These are phyloP conservation scores for Lacanobia oleracea DNA, from an alignment of 2,888 invertebrate species.

Conservation along the genomic window DNA sequence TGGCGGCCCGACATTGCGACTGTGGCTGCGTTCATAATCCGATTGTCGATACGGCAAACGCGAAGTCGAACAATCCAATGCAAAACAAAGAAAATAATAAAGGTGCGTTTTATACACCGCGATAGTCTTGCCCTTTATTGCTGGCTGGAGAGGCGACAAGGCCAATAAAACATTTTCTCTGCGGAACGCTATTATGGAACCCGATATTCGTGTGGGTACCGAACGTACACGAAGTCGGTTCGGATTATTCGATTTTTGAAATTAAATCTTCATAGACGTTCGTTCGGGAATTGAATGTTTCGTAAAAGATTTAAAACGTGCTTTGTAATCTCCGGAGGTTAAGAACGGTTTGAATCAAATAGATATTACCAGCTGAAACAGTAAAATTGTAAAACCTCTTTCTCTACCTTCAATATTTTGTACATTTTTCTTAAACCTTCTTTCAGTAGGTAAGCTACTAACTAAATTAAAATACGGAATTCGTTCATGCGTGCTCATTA, in stretches of 20 bases:
- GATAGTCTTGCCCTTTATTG: slow-evolving; percentile 76
- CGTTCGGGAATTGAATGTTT: slow-evolving; percentile 69
- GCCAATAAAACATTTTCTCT: slow-evolving; percentile 78
- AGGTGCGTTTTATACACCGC: slow-evolving; percentile 70
- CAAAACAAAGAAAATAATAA: slow-evolving; percentile 76
- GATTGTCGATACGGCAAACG: slow-evolving; percentile 68
- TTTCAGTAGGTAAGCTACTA: slow-evolving; percentile 1
- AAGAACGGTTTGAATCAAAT: slow-evolving; percentile 39
- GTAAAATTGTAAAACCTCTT: slow-evolving; percentile 2
- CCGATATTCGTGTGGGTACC: slow-evolving; percentile 76
- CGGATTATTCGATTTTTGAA: slow-evolving; percentile 75
- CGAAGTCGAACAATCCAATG: slow-evolving; percentile 62
- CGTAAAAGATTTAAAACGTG: slow-evolving; percentile 65
- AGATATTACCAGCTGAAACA: slow-evolving; percentile 26
- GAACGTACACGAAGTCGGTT: slow-evolving; percentile 69
- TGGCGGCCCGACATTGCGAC: slow-evolving; percentile 48
- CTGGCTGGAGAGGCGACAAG: slow-evolving; percentile 72
- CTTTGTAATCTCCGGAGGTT: slow-evolving; percentile 65
- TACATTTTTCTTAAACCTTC: slow-evolving; percentile 18
- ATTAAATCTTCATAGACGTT: slow-evolving; percentile 75
- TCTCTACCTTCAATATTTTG: background rate
- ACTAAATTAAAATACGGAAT: slow-evolving; percentile 20
- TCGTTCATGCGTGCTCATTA: slow-evolving; percentile 23
- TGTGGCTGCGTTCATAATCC: slow-evolving; percentile 63
- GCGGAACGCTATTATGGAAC: slow-evolving; percentile 76